Evolutionary conservation across 2,888 invertebrate genomes (phyloP).

Genomic region (Andrena fulva): DNA sequence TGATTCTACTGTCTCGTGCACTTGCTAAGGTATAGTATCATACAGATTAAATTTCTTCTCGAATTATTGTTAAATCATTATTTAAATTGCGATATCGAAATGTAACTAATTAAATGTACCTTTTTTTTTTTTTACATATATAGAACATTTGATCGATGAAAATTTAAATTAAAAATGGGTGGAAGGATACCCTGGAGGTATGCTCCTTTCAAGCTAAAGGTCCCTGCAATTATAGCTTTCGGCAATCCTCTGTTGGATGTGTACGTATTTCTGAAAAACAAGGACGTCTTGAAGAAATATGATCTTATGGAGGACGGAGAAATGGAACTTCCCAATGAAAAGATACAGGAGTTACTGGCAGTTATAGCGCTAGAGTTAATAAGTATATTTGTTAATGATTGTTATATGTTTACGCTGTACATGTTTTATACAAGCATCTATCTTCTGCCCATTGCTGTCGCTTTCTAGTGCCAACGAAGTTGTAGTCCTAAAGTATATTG

Average conservation of each 20-base stretch:
- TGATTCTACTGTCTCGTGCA: neutral
- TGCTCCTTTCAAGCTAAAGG: conserved; percentile 63
- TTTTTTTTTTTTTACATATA: conserved; percentile 3
- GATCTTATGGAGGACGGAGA: conserved; percentile 79
- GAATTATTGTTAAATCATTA: no score
- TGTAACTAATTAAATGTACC: neutral
- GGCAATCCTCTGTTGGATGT: conserved; percentile 83
- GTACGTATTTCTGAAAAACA: conserved; percentile 73
- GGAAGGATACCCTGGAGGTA: conserved; percentile 69
- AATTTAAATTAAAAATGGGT: conserved; percentile 62
- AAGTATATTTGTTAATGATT: conserved; percentile 50
- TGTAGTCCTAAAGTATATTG: neutral
- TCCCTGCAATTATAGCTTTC: conserved; percentile 80
- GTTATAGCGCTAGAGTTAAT: conserved; percentile 78
- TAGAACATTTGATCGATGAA: conserved; percentile 1
- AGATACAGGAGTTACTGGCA: conserved; percentile 74
- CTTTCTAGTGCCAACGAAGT: neutral
- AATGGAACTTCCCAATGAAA: conserved; percentile 77
- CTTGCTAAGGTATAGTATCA: conserved; percentile 19
- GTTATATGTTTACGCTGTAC: conserved; percentile 31
- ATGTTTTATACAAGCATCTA: conserved; percentile 24
- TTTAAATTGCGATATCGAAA: neutral
- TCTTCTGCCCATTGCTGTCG: neutral
- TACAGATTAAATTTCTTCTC: neutral
- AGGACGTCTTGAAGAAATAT: conserved; percentile 76